Evolutionary conservation across 2,797 vertebrate genomes (phyloP), one percentile per base, ranked within the genome.

Genomic region (Decapterus maruadsi): DNA sequence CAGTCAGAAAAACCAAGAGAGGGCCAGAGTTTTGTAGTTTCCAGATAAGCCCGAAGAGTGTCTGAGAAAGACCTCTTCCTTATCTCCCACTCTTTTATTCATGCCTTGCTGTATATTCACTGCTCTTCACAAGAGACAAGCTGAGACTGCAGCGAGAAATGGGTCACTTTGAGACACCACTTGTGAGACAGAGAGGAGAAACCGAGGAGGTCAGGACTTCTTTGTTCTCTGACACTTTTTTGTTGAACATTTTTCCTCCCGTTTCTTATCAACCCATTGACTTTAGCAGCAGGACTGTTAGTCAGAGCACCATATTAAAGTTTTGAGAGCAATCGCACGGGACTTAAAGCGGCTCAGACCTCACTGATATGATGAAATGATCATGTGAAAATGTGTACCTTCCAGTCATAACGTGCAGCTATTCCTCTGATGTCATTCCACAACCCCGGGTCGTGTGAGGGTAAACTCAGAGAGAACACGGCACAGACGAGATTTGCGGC

Each of bases 41-140:
- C 22, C 17, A 77, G 86, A 90, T 89, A 90, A 88, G 82, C 74
- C 72, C 63, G 71, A 40, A n/a, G 57, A 81, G 67, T 81, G 81
- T 80, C 68, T 76, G 78, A 77, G 74, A 89, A 61, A 73, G 70
- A 76, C 72, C 51, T 75, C 51, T 43, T 83, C 79, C 86, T 89
- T 89, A 90, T 88, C 83, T 85, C n/a, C 68, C 26, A 26, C 80
- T 80, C 82, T 76, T 86, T 87, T 84, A 86, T 90, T 90, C 85
- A 87, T 80, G 63, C 40, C 10, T 73, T 72, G 80, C 64, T 81
- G 77, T 85, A 54, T 86, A 72, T 84, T 50, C 58, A 14, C 73
- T 40, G 76, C 83, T 79, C 78, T 60, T 78, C 72, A 67, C 75
- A 65, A 11, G 76, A 81, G 86, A 85, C 76, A 50, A 86, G 82